Evolutionary conservation across 2,797 vertebrate genomes (phyloP).

Genomic region (Graptemys geographica): DNA sequence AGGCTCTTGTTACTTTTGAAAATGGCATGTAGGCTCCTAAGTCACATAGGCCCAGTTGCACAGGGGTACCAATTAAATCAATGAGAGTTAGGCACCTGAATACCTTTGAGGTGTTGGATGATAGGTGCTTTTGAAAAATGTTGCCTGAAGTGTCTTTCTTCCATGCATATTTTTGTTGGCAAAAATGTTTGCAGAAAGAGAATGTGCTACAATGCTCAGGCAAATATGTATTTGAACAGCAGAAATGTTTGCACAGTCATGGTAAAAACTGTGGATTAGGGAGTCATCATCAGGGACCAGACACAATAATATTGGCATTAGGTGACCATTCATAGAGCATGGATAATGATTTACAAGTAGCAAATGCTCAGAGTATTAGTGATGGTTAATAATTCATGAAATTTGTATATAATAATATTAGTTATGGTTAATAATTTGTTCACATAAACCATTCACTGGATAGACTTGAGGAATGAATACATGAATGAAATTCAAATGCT

Average conservation of each 20-base stretch:
- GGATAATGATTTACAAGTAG: not conserved
- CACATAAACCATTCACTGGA: not conserved
- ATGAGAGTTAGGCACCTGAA: not conserved
- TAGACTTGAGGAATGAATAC: not conserved
- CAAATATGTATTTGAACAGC: not conserved
- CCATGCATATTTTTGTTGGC: fast-evolving
- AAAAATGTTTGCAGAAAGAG: not conserved
- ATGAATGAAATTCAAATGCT: not conserved
- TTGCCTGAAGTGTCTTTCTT: not conserved
- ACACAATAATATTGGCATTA: not conserved
- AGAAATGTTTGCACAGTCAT: not conserved
- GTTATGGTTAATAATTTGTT: not conserved
- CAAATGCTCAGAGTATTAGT: not conserved
- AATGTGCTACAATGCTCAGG: fast-evolving
- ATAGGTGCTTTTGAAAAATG: not conserved
- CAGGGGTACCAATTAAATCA: not conserved
- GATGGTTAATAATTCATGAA: not conserved
- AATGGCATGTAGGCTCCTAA: not conserved
- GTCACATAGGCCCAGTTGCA: not conserved
- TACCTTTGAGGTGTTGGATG: not conserved
- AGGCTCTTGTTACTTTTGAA: not conserved
- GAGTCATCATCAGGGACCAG: not conserved
- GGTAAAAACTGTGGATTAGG: not conserved
- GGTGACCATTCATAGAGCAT: fast-evolving
- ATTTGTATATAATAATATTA: too few relatives aligned